Base-by-base conservation (phyloP, 2,113 vertebrate species). In the Trematocara marginatum region DNA sequence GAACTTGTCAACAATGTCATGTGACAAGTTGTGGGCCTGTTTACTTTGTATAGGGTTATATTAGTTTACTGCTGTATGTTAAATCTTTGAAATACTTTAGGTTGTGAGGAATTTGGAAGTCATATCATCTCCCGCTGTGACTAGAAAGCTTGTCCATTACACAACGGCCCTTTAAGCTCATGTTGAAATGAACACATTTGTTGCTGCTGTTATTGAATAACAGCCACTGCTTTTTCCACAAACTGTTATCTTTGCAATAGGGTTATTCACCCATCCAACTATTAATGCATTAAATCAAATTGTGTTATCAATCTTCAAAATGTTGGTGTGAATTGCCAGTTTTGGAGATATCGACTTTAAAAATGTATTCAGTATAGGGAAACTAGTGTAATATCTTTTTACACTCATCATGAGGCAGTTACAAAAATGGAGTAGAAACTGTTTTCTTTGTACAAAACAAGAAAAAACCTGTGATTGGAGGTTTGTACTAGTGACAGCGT, bases 1-100 rank as follows among this genome's bases (percentile, higher is more conserved):
- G 23, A 64, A 84, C 64, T 81, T 83, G 81, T 92, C 85, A 89
- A 88, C 89, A 89, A 54, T 61, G 52, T 80, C 84, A 81, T 79
- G 83, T 88, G 85, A 83, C 40, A 57, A 78, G 47, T 53, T 64
- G 38, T 16, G 15, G 45, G 64, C 20, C 9, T 20, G 29, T 59
- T 84, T 18, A 53, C 57, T 78, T 81, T n/a, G 26, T 20, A 56
- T 15, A n/a, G 6, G n/a, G 23, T 57, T 64, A 5, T 42, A 16
- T 35, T 26, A 29, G 5, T 64, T 86, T 56, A 53, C 7, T 79
- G 11, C 18, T 47, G 8, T n/a, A 23, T 59, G 59, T 57, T 54
- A 20, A 6, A 51, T n/a, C 64, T 35, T 79, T 11, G 81, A n/a
- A 69, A 79, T 88, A 18, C 15, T 53, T 81, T 45, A 57, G 42